Percentiles rank a stretch among this genome's conserved stretches.
These are phyloP conservation scores for Spilarctia lutea DNA, from an alignment of 2,888 invertebrate genomes.

Conservation along the genomic window DNA sequence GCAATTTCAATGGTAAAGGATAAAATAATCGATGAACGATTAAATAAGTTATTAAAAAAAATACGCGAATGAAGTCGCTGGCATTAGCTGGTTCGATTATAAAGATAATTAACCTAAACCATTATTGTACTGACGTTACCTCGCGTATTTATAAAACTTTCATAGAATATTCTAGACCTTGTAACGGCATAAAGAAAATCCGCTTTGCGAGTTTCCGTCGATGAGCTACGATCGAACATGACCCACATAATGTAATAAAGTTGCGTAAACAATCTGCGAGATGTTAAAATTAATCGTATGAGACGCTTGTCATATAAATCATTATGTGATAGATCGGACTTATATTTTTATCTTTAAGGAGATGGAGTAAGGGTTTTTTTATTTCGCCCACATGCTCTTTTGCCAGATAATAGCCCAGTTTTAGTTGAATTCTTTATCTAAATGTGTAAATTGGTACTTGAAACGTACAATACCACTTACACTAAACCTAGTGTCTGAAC, in stretches of 20 bases:
- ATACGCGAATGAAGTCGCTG: too few relatives aligned
- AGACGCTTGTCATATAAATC: background rate
- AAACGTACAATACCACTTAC: too few relatives aligned
- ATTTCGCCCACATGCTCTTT: too few relatives aligned
- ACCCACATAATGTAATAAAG: background rate
- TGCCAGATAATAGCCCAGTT: too few relatives aligned
- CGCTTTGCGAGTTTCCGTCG: background rate
- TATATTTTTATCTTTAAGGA: background rate
- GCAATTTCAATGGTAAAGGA: too few relatives aligned
- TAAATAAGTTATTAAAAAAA: too few relatives aligned
- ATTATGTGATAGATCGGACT: background rate
- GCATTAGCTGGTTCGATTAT: background rate
- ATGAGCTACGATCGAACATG: background rate
- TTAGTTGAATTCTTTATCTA: too few relatives aligned
- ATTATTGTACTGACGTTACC: background rate
- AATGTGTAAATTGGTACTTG: too few relatives aligned
- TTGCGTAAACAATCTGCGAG: background rate
- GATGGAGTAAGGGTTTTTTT: background rate
- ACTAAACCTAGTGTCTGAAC: too few relatives aligned
- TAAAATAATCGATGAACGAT: too few relatives aligned
- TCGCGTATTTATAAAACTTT: background rate
- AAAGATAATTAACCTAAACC: background rate
- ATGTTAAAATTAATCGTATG: conserved; percentile 2
- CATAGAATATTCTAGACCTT: background rate
- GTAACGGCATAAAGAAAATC: background rate